Percentiles rank a stretch among this genome's conserved stretches.
Evolutionary conservation across 2,888 invertebrate genomes (phyloP).

Genomic region (Ypsolopha scabrella): DNA sequence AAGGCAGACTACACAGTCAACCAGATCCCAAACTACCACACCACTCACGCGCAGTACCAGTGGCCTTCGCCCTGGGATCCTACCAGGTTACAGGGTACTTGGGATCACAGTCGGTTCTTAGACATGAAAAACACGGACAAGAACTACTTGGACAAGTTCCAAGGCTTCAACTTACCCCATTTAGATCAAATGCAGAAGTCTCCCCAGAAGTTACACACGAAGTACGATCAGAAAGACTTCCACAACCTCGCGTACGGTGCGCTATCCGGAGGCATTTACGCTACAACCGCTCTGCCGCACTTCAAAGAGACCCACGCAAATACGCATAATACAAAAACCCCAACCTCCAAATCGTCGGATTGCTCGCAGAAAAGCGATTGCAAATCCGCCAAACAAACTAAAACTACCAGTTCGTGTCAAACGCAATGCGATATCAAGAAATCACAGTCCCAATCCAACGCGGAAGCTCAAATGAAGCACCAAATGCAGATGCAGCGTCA

Average conservation of each 20-base stretch:
- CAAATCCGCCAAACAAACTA: conserved; percentile 54
- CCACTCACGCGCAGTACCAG: conserved; percentile 72
- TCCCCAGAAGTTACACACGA: conserved; percentile 69
- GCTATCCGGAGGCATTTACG: conserved; percentile 48
- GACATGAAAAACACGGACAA: conserved; percentile 65
- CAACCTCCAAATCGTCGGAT: conserved; percentile 44
- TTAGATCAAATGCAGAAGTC: conserved; percentile 72
- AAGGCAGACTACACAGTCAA: conserved; percentile 75
- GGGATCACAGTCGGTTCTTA: conserved; percentile 64
- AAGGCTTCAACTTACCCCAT: conserved; percentile 70
- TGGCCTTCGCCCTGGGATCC: conserved; percentile 74
- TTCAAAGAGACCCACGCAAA: conserved; percentile 35
- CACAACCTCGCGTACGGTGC: conserved; percentile 60
- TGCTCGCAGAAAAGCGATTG: conserved; percentile 55
- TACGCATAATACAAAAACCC: conserved; percentile 24
- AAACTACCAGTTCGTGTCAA: conserved; percentile 55
- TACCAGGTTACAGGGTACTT: conserved; percentile 54
- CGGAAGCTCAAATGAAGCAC: conserved; percentile 51
- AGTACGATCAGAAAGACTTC: conserved; percentile 61
- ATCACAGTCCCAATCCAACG: conserved; percentile 21
- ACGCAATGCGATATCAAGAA: conserved; percentile 59
- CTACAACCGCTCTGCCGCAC: conserved; percentile 47
- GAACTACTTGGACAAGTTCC: conserved; percentile 71
- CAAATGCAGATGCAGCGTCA: conserved; percentile 46
- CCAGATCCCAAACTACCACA: conserved; percentile 76